Percentiles rank a stretch among this genome's conserved stretches.
Evolutionary conservation across 2,797 vertebrate genomes (phyloP).

Genomic region (Strix occidentalis): DNA sequence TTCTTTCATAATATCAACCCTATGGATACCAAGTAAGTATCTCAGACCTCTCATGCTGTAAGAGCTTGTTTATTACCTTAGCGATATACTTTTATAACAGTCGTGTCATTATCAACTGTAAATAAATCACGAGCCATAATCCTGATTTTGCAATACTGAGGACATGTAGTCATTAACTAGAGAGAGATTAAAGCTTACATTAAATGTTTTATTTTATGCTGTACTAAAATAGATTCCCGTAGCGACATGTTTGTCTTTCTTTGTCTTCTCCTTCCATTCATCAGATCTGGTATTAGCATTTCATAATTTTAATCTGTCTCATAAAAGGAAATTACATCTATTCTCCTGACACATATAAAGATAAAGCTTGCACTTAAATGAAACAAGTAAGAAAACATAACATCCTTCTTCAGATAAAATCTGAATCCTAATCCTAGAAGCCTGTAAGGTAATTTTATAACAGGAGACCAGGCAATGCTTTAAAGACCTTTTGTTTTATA

Average conservation of each 20-base stretch:
- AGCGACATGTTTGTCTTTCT: not conserved
- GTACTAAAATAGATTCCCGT: not conserved
- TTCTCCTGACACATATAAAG: not conserved
- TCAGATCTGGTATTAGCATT: not conserved
- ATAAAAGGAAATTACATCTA: constrained; percentile 16
- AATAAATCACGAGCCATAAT: not conserved
- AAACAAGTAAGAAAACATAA: not conserved
- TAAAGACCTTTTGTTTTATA: constrained; percentile 10
- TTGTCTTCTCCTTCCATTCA: not conserved
- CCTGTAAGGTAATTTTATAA: constrained; percentile 7
- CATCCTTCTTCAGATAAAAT: not conserved
- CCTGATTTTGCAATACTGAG: not conserved
- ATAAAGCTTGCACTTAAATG: not conserved
- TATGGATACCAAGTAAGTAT: constrained; percentile 84
- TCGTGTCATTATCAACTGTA: not conserved
- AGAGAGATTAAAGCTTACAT: not conserved
- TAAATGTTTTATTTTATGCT: not conserved
- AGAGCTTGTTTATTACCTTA: not conserved
- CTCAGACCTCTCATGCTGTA: not conserved
- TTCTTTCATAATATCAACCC: constrained; percentile 88
- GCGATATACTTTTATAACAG: not conserved
- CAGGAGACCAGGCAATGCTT: constrained; percentile 13
- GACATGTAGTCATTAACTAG: not conserved
- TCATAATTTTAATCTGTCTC: constrained; percentile 13
- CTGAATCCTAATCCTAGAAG: constrained; percentile 30